Conservation (phyloP, 1,140 invertebrate species). For the Ylistrum balloti region DNA sequence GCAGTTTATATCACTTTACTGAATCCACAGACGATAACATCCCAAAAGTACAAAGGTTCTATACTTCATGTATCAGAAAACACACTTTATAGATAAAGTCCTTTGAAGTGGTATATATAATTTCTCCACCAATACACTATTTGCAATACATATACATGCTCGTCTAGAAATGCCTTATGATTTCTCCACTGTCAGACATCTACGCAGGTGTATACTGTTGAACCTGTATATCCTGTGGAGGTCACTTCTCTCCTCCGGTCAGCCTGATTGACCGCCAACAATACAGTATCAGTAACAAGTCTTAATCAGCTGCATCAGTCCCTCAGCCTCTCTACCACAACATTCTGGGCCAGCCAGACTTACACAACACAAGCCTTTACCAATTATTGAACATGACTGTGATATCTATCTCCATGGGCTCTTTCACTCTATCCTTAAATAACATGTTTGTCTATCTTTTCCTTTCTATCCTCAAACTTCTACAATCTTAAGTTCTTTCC, state of each 20-base stretch:
- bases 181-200: background rate
- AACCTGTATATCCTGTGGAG: background rate
- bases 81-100: background rate
- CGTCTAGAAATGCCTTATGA: too few species aligned
- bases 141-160: background rate
- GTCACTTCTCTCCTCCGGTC: background rate
- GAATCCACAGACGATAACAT: background rate
- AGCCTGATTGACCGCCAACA: background rate
- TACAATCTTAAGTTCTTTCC: too few species aligned
- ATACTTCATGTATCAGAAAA: slow-evolving; percentile 3
- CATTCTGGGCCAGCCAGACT: background rate
- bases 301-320: slow-evolving; percentile 10
- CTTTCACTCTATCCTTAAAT: background rate
- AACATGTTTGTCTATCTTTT: background rate
- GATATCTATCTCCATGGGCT: background rate
- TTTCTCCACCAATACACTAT: background rate
- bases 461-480: too few species aligned
- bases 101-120: background rate
- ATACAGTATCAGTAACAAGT: background rate
- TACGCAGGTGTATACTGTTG: background rate
- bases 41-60: background rate
- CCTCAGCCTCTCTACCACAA: background rate
- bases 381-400: slow-evolving; percentile 3
- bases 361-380: background rate
- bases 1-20: background rate